Conservation (phyloP, 2,113 vertebrate genomes). For the Ictalurus punctatus region DNA sequence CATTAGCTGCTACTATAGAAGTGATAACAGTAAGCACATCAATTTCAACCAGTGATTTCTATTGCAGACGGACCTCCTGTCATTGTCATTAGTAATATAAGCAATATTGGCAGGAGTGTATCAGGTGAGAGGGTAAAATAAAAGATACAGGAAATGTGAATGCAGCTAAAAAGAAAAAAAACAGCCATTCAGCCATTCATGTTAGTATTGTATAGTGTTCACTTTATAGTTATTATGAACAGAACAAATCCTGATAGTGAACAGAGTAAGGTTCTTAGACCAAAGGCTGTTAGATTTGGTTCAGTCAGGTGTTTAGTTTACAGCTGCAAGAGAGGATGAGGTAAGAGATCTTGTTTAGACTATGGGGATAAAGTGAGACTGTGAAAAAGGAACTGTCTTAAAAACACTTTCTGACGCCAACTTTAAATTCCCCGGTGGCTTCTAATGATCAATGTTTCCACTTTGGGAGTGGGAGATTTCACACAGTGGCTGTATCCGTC, state of each 20-base stretch:
- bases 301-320: background rate
- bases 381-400: conserved; percentile 3
- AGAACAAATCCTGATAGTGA: background rate
- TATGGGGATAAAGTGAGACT: conserved; percentile 1
- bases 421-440: conserved; percentile 2
- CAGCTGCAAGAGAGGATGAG: background rate
- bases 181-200: background rate
- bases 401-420: conserved; percentile 10
- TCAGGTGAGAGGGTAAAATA: too few relatives aligned
- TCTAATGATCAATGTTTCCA: conserved; percentile 11
- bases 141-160: background rate
- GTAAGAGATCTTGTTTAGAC: background rate
- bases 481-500: background rate
- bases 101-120: background rate
- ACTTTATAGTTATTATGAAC: background rate
- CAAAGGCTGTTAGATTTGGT: background rate
- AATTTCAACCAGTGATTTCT: background rate
- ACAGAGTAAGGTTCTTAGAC: background rate
- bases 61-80: background rate
- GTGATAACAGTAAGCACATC: background rate
- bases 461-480: background rate
- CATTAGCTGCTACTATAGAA: background rate
- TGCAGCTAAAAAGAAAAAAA: background rate
- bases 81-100: background rate
- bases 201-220: background rate